A percentile compares a stretch with the other conserved stretches of the same genome.
Conservation (phyloP, 2,888 invertebrate genomes). For the Drosophila monieri region DNA sequence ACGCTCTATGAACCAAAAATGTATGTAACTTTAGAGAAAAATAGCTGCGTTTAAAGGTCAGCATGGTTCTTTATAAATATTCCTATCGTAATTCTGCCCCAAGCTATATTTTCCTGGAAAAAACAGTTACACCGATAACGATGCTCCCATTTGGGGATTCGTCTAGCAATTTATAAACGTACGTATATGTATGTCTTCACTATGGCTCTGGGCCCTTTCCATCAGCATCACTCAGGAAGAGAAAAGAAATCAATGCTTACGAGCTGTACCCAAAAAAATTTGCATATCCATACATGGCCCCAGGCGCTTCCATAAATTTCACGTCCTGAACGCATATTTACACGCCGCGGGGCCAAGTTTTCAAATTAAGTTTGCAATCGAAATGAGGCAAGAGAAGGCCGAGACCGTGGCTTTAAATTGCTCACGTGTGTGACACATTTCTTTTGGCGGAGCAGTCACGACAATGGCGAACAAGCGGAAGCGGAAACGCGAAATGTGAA, state of each 20-base stretch:
- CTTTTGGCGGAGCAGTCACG: constrained; percentile 48
- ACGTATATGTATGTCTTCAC: neutral
- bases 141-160: constrained; percentile 3
- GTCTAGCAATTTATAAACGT: constrained; percentile 3
- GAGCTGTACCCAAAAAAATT: constrained; percentile 36
- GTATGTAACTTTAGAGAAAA: neutral
- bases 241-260: constrained; percentile 60
- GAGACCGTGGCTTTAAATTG: constrained; percentile 67
- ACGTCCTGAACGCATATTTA: constrained; percentile 53
- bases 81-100: neutral
- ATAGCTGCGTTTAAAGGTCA: neutral
- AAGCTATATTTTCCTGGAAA: neutral
- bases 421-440: constrained; percentile 79
- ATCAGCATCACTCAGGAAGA: constrained; percentile 9
- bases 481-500: constrained; percentile 69
- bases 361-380: constrained; percentile 76
- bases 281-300: constrained; percentile 81
- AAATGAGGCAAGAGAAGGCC: constrained; percentile 57
- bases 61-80: neutral
- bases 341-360: constrained; percentile 47
- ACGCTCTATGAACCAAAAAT: neutral
- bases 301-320: constrained; percentile 59
- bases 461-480: constrained; percentile 61
- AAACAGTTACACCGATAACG: constrained; percentile 2
- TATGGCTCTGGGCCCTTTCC: neutral